Base-by-base conservation (phyloP, 2,888 invertebrate genomes). In the Zootermopsis nevadensis region DNA sequence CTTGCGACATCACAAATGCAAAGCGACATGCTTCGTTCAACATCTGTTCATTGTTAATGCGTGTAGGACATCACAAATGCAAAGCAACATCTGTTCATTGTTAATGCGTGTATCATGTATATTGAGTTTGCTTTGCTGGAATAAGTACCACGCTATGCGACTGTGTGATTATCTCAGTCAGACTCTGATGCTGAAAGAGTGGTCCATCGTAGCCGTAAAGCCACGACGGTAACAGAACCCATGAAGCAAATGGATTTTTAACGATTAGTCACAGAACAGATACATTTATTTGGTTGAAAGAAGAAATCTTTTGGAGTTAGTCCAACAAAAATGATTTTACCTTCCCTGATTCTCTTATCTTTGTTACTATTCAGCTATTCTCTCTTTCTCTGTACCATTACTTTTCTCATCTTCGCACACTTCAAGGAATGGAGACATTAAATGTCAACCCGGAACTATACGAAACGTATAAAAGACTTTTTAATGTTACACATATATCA, bases 201-300 rank as follows among this genome's bases (percentile, higher is more conserved):
- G 1, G 48, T 19, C 15, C 48, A 15, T 60, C n/a, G n/a, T 7
- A 48, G 48, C 60, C 27, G 60, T 12, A 10, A 3, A n/a, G 60
- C 8, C 27, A 27, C 60, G 10, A 76, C 19, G 48, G 48, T 76
- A 27, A 76, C 76, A 76, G 76, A 19, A 1, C 27, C 76, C 42
- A 76, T 76, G n/a, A 76, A 76, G 76, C 48, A 76, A 76, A 76
- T 76, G 76, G 48, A 76, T n/a, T 76, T 76, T 76, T 76, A 76
- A 76, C 76, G 76, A 42, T 76, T 42, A 42, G 22, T 76, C 76
- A 42, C 72, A 38, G 72, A 74, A n/a, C n/a, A 35, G 7, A 35
- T 33, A 74, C 76, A 76, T 76, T 76, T 76, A 76, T 76, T 76
- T 76, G 42, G 27, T 76, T 48, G 27, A 27, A 19, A 27, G 38